Conservation (phyloP, 2,888 invertebrate genomes). For the Deilephila porcellus region DNA sequence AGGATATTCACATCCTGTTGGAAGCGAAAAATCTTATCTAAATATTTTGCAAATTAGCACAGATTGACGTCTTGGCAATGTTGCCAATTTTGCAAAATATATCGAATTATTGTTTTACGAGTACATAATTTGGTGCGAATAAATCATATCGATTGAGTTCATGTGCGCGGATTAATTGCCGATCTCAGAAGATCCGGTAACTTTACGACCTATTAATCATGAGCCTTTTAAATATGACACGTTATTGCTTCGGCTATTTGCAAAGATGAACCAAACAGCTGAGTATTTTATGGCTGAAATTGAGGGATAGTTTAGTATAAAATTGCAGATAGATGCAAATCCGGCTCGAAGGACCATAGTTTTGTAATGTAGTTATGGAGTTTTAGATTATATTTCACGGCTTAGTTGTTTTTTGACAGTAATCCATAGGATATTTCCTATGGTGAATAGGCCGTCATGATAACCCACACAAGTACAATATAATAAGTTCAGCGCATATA, state of each 20-base stretch:
- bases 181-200: neutral
- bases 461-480: too few species aligned
- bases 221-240: slow-evolving; percentile 21
- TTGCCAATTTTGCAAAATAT: neutral
- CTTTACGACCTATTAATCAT: slow-evolving; percentile 17
- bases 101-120: slow-evolving; percentile 28
- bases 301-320: neutral
- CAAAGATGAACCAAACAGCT: neutral
- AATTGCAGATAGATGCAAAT: too few species aligned
- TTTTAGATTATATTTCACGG: too few species aligned
- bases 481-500: too few species aligned
- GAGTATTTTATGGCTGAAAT: neutral
- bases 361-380: too few species aligned
- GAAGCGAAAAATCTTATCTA: too few species aligned
- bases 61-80: neutral
- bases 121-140: slow-evolving; percentile 15
- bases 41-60: neutral
- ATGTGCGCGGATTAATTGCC: slow-evolving; percentile 15
- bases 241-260: slow-evolving; percentile 17
- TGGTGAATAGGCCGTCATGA: too few species aligned
- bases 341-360: too few species aligned
- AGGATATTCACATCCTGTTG: too few species aligned
- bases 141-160: slow-evolving; percentile 28
- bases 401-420: too few species aligned
- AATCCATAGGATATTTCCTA: too few species aligned